Evolutionary conservation across 2,888 invertebrate species (phyloP).

Genomic region (Dendrolimus houi): DNA sequence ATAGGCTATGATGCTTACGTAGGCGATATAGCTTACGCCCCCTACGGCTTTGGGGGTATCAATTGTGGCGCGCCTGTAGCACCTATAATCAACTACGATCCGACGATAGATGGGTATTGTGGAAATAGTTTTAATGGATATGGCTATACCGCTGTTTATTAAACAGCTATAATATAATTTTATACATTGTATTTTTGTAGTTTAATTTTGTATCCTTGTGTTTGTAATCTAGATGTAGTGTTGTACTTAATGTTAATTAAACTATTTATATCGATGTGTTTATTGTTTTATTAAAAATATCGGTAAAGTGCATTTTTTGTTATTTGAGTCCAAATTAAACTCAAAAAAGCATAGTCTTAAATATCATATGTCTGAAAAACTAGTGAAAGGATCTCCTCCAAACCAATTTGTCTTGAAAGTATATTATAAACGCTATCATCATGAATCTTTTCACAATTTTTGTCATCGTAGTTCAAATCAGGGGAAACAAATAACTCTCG

Average conservation of each 20-base stretch:
- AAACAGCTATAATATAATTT: background rate
- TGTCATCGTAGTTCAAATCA: too few relatives aligned
- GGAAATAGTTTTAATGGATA: too few relatives aligned
- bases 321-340: too few relatives aligned
- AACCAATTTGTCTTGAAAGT: too few relatives aligned
- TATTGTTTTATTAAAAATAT: background rate
- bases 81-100: background rate
- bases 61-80: background rate
- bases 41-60: background rate
- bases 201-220: background rate
- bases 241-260: background rate
- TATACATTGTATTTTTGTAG: background rate
- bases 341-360: too few relatives aligned
- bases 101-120: background rate
- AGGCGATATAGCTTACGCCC: background rate
- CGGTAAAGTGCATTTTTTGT: too few relatives aligned
- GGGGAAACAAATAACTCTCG: too few relatives aligned
- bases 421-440: too few relatives aligned
- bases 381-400: too few relatives aligned
- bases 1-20: background rate
- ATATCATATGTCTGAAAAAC: too few relatives aligned
- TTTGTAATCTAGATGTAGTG: background rate
- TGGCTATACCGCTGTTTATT: background rate
- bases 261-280: background rate
- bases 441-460: too few relatives aligned